Percentiles rank a stretch among this genome's conserved stretches.
Evolutionary conservation across 2,113 vertebrate genomes (phyloP).

Genomic region (Gobio gobio): DNA sequence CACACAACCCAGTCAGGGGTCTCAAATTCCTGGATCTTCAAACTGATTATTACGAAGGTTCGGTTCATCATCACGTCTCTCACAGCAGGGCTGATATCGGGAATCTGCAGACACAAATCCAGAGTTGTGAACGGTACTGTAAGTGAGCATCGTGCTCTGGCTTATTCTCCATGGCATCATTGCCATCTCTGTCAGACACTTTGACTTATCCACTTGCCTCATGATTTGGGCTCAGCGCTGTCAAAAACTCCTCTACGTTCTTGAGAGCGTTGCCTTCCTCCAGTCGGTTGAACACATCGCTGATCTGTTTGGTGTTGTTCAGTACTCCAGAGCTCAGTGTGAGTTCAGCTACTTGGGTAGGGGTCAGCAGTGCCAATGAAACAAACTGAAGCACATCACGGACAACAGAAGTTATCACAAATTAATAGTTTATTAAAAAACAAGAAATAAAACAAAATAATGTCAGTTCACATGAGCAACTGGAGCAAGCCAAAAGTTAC

Average conservation of each 20-base stretch:
- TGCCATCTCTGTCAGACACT: too few relatives aligned
- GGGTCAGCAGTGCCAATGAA: conserved; percentile 6
- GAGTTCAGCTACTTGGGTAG: neutral
- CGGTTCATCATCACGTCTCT: too few relatives aligned
- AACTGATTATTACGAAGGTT: too few relatives aligned
- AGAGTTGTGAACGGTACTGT: too few relatives aligned
- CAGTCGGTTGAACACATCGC: conserved; percentile 32
- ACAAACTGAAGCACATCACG: conserved; percentile 50
- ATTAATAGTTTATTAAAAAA: neutral
- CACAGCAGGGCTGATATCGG: neutral
- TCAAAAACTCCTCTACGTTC: too few relatives aligned
- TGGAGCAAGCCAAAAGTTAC: conserved; percentile 14
- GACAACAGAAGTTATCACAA: neutral
- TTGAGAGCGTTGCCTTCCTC: conserved; percentile 27
- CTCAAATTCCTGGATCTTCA: too few relatives aligned
- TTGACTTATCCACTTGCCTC: too few relatives aligned
- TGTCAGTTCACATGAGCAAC: neutral
- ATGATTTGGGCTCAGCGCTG: too few relatives aligned
- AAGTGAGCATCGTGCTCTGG: neutral
- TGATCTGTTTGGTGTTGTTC: neutral
- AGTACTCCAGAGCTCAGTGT: conserved; percentile 44
- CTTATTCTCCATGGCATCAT: too few relatives aligned
- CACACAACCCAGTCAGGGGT: too few relatives aligned
- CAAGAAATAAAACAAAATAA: neutral
- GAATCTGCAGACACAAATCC: too few relatives aligned